Evolutionary conservation across 2,888 invertebrate genomes (phyloP).

Genomic region (Brachyptera putata): DNA sequence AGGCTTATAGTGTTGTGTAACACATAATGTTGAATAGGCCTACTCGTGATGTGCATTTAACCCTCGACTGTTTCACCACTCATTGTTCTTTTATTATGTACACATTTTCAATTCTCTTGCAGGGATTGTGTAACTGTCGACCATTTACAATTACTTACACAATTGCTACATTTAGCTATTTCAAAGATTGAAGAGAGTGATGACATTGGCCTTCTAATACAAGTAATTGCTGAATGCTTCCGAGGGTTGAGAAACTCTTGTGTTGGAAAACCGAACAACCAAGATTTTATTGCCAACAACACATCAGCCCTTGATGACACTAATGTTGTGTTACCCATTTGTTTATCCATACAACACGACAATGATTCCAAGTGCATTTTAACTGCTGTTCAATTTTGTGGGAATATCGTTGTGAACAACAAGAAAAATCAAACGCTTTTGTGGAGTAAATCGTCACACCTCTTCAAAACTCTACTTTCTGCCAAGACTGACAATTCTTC

Average conservation of each 20-base stretch:
- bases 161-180: no score
- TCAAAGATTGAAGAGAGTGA: no score
- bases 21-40: no score
- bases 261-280: constrained; percentile 52
- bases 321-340: constrained; percentile 49
- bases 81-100: neutral
- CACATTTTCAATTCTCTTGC: constrained; percentile 19
- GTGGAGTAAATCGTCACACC: constrained; percentile 51
- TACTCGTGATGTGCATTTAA: neutral
- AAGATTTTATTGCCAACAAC: constrained; percentile 52
- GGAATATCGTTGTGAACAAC: constrained; percentile 56
- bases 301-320: constrained; percentile 51
- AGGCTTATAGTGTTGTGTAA: no score
- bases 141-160: constrained; percentile 50
- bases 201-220: no score
- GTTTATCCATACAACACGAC: constrained; percentile 49
- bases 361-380: constrained; percentile 51
- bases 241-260: constrained; percentile 53
- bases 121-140: constrained; percentile 54
- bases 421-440: constrained; percentile 52
- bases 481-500: no score
- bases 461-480: constrained; percentile 39
- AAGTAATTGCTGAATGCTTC: constrained; percentile 49
- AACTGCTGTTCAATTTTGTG: constrained; percentile 53
- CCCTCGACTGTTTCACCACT: neutral